Evolutionary conservation across 2,888 invertebrate species (phyloP), one percentile per base, ranked within the genome.

Genomic region (Mesochorus sp.): DNA sequence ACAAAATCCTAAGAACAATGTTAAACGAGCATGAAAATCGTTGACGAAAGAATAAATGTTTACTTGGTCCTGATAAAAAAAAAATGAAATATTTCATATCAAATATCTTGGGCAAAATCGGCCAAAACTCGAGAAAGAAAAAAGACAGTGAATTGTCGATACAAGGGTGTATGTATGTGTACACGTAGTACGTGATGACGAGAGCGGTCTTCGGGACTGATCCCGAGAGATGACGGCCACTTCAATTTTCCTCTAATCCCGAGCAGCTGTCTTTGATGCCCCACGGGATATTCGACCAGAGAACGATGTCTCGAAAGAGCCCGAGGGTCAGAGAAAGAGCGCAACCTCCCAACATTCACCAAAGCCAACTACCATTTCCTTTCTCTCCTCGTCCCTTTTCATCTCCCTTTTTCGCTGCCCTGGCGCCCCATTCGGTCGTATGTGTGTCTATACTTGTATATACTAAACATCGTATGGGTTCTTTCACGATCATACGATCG

Each of bases 241-340:
- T 83, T 82, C 83, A 83, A 84, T 85, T 85, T 86, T 85, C 82
- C 81, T 80, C 74, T 86, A 85, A 86, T 86, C 82, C 85, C 44
- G 64, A 76, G 68, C 80, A 85, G 74, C 77, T 74, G 64, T 68
- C 66, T 26, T 28, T 64, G 70, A 68, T 76, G 55, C 59, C 81
- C 81, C 67, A 66, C 47, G 42, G 71, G 81, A 68, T 67, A 67
- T 68, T 80, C 68, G 61, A 73, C 70, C 66, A 34, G 28, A 53
- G 37, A 53, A 47, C 14, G 53, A 39, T 34, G 55, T 64, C 62
- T 28, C 24, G 26, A 17, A 42, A 55, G 34, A 12, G 31, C 42
- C n/a, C 34, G 24, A n/a, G 39, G 1, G 39, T 1, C 3, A 26
- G 39, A 62, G 19, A 62, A 17, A 47, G 19, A 74, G 17, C 66